Evolutionary conservation across 2,888 invertebrate genomes (phyloP).

Genomic region (Aleiodes testaceus): DNA sequence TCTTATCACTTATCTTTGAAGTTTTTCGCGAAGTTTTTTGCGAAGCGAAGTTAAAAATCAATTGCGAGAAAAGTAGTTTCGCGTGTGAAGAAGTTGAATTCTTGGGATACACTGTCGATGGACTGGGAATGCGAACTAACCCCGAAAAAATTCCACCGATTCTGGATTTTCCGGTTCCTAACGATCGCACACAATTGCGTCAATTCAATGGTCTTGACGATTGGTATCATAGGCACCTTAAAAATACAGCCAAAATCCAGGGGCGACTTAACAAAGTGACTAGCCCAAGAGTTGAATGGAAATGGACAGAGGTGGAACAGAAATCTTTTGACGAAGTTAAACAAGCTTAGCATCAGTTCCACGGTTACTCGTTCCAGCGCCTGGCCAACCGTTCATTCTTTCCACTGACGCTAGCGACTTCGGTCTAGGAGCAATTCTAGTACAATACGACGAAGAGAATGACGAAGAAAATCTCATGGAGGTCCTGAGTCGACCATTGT

Average conservation of each 20-base stretch:
- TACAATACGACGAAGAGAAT: conserved; percentile 39
- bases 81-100: conserved; percentile 45
- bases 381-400: conserved; percentile 37
- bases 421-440: conserved; percentile 48
- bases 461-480: conserved; percentile 42
- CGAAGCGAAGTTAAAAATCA: too few relatives aligned
- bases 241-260: conserved; percentile 39
- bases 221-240: too few relatives aligned
- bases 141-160: conserved; percentile 47
- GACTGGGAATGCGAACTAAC: conserved; percentile 45
- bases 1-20: conserved; percentile 26
- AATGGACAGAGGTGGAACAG: conserved; percentile 44
- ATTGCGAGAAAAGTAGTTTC: conserved; percentile 26
- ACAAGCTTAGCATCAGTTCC: conserved; percentile 35
- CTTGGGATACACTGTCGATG: conserved; percentile 46
- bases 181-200: too few relatives aligned
- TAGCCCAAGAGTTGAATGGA: conserved; percentile 41
- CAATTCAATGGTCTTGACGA: too few relatives aligned
- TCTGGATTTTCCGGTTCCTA: background rate
- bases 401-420: conserved; percentile 48
- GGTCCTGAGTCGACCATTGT: conserved; percentile 44
- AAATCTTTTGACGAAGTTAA: conserved; percentile 41
- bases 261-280: conserved; percentile 44
- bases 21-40: too few relatives aligned
- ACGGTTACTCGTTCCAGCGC: conserved; percentile 39